These are phyloP conservation scores for Terebella lapidaria DNA, from an alignment of 2,888 invertebrate species.

Conservation along the genomic window DNA sequence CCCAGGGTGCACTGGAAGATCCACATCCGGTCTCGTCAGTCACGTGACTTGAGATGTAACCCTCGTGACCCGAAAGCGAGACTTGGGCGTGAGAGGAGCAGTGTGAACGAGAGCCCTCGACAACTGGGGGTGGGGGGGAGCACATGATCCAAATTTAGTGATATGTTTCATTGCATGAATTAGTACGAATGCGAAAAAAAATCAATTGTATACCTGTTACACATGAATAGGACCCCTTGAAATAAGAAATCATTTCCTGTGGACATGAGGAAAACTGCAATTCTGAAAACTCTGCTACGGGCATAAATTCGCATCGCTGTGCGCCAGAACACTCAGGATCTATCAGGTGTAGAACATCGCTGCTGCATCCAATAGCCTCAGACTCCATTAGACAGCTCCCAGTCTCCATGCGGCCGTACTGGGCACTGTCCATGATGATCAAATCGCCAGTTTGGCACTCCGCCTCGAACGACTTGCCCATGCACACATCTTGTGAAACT, in stretches of 20 bases:
- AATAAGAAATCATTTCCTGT: too few species aligned
- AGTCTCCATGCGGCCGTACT: neutral
- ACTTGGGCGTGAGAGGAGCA: neutral
- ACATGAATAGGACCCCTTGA: too few species aligned
- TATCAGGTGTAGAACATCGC: neutral
- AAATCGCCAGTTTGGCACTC: neutral
- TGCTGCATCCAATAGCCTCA: neutral
- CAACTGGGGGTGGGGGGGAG: too few species aligned
- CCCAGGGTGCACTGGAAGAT: neutral
- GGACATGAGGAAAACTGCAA: too few species aligned
- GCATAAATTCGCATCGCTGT: neutral
- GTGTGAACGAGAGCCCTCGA: too few species aligned
- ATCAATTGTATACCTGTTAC: too few species aligned
- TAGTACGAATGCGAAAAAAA: too few species aligned
- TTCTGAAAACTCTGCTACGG: too few species aligned
- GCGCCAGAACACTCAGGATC: neutral
- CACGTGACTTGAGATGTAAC: neutral
- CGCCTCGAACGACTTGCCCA: neutral
- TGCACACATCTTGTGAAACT: neutral
- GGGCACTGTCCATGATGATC: neutral
- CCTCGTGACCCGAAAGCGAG: neutral
- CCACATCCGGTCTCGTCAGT: constrained; percentile 1
- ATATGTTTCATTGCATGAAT: too few species aligned
- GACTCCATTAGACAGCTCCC: neutral
- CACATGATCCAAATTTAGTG: too few species aligned